These are phyloP conservation scores for Montifringilla adamsi DNA, from an alignment of 2,113 vertebrate genomes.

Conservation along the genomic window DNA sequence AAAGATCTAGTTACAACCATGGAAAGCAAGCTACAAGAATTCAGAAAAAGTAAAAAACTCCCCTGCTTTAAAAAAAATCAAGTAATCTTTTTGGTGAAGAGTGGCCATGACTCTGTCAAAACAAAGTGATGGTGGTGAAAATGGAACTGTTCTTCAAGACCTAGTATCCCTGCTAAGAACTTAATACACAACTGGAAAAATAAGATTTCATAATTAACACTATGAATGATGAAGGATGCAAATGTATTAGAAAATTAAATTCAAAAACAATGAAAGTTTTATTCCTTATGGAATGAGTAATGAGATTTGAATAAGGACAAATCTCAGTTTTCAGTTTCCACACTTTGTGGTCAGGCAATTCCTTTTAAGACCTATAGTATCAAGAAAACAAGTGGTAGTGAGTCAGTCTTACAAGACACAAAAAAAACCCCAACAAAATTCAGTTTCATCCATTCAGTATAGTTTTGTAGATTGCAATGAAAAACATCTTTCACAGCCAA, in stretches of 20 bases:
- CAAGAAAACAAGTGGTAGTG: no score
- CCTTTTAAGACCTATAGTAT: not conserved
- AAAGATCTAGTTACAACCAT: not conserved
- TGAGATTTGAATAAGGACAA: not conserved
- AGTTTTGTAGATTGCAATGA: not conserved
- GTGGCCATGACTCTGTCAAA: not conserved
- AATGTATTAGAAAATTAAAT: not conserved
- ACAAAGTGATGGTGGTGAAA: accelerated
- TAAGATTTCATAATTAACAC: not conserved
- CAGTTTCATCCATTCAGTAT: not conserved
- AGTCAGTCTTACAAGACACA: not conserved
- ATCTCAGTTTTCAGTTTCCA: not conserved
- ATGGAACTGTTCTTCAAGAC: not conserved
- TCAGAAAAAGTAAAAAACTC: not conserved
- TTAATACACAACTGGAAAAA: not conserved
- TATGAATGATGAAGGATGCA: not conserved
- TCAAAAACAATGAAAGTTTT: not conserved
- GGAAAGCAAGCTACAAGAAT: not conserved
- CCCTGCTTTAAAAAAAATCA: not conserved
- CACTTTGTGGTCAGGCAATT: not conserved
- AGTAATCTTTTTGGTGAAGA: not conserved
- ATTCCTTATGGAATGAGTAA: not conserved
- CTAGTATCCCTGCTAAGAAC: not conserved
- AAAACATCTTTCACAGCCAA: not conserved
- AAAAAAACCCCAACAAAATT: not conserved